Conservation (phyloP, 2,113 vertebrate genomes). For the Stigmatopora nigra region DNA sequence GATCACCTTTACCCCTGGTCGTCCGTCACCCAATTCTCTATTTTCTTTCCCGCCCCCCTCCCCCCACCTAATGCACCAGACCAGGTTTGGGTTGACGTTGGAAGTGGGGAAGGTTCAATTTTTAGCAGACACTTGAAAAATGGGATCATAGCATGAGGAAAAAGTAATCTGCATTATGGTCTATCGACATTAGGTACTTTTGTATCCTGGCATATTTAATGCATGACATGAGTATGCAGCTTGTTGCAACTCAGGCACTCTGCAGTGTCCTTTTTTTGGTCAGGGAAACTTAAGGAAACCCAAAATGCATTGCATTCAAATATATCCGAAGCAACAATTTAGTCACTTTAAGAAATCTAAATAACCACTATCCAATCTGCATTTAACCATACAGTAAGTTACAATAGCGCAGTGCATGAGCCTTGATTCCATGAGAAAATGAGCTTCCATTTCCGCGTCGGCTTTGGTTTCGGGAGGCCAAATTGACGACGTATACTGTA, state of each 20-base stretch:
- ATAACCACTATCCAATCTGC: conserved; percentile 72
- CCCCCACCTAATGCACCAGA: conserved; percentile 87
- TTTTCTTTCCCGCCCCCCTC: no score
- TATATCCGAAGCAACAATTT: conserved; percentile 71
- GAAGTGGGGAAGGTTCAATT: conserved; percentile 84
- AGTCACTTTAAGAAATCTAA: conserved; percentile 61
- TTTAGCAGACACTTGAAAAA: conserved; percentile 83
- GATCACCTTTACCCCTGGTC: conserved; percentile 60
- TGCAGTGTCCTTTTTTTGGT: conserved; percentile 74
- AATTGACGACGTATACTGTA: conserved; percentile 64
- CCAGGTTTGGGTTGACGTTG: conserved; percentile 80
- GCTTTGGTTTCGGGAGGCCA: conserved; percentile 34
- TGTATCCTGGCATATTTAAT: conserved; percentile 94
- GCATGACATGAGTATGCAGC: conserved; percentile 88
- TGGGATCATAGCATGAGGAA: conserved; percentile 90
- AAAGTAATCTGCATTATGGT: conserved; percentile 90
- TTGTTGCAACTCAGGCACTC: conserved; percentile 77
- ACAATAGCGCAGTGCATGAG: conserved; percentile 90
- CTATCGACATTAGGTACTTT: conserved; percentile 78
- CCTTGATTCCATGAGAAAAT: conserved; percentile 70
- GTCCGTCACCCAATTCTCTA: no score
- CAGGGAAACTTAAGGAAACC: conserved; percentile 78
- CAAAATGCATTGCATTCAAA: conserved; percentile 72
- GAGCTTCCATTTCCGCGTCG: conserved; percentile 75
- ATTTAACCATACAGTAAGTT: conserved; percentile 71